Base-by-base conservation (phyloP, 2,797 vertebrate genomes). In the Liparis tanakae region DNA sequence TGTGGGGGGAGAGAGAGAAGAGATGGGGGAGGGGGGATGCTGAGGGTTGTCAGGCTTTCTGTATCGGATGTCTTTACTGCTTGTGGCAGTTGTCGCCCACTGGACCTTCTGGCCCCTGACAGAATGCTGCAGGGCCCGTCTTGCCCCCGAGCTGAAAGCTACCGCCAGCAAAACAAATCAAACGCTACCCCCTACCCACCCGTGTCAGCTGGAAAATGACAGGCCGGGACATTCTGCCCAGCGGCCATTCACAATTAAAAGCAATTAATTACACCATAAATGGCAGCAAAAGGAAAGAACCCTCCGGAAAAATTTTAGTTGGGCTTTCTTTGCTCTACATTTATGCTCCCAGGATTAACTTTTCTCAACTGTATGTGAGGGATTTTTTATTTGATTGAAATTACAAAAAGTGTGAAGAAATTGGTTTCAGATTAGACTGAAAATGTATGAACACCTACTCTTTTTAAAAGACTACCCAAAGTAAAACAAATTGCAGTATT, bases 241-340 rank as follows among this genome's bases (percentile, higher is more conserved):
- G 78, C 81, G 91, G 93, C 93, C 90, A 87, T 92, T 93, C 79
- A 92, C 92, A 93, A 94, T 94, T 94, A 94, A 90, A 83, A 87
- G 84, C 91, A 87, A 92, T 94, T 92, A 91, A 92, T 93, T 85
- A 90, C 74, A 86, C 39, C 39, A 25, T 83, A 80, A 87, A 80
- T 80, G 87, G 88, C 85, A 80, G 78, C 75, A 84, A 78, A 75
- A 85, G 75, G 72, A 66, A 87, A 79, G 76, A 90, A 82, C 74
- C 86, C 86, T 90, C 71, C 48, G 76, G 84, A 88, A 86, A 81
- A 72, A 79, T 86, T 81, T 85, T 66, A 78, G 56, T 61, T 51
- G 18, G 74, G 15, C 64, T 69, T 59, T 81, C 77, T 87, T 68
- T 73, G 44, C 51, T 80, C 74, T 54, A 15, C 64, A 70, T 56